A percentile compares a stretch with the other conserved stretches of the same genome.
phyloP scores from a whole-genome alignment of 1,140 invertebrate genomes.

The Steinernema khuongi region DNA sequence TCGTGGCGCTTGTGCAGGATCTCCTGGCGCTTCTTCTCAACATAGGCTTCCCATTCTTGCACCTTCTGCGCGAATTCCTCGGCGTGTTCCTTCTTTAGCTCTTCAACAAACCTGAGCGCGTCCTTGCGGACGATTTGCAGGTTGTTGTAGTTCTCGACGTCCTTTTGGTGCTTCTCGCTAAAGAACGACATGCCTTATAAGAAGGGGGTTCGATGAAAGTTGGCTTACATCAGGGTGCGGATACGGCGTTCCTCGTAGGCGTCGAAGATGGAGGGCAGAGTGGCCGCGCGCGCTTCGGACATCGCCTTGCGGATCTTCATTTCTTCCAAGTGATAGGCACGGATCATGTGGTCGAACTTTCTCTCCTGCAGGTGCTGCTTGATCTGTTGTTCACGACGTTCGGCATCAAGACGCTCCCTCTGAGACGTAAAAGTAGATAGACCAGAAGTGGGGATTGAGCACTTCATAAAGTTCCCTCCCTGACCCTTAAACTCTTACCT shows the following conservation, averaged over 20 bases:
- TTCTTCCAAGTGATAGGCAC: conserved; percentile 57
- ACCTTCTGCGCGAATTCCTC: conserved; percentile 42
- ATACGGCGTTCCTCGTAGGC: conserved; percentile 47
- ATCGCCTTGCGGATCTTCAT: conserved; percentile 43
- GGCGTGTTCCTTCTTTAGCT: conserved; percentile 35
- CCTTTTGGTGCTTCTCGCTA: conserved; percentile 43
- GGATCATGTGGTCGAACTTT: conserved; percentile 55
- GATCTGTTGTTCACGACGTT: conserved; percentile 42
- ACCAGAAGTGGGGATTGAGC: conserved; percentile 25
- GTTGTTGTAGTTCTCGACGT: conserved; percentile 40
- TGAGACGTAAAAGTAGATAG: conserved; percentile 23
- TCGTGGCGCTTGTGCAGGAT: conserved; percentile 34
- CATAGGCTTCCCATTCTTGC: conserved; percentile 25
- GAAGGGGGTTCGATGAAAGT: background rate
- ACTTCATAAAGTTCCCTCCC: conserved; percentile 34
- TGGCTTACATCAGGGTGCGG: conserved; percentile 48
- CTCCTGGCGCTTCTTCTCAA: conserved; percentile 37
- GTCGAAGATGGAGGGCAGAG: conserved; percentile 39
- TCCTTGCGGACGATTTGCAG: conserved; percentile 41
- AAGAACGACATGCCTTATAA: conserved; percentile 23
- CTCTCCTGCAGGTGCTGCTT: conserved; percentile 56
- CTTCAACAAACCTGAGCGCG: conserved; percentile 43
- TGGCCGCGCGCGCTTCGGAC: conserved; percentile 28
- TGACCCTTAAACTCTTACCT: too few relatives aligned
- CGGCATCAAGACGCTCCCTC: conserved; percentile 43